phyloP scores from a whole-genome alignment of 92 coral and sea anemone species.

The Micromussa lordhowensis region DNA sequence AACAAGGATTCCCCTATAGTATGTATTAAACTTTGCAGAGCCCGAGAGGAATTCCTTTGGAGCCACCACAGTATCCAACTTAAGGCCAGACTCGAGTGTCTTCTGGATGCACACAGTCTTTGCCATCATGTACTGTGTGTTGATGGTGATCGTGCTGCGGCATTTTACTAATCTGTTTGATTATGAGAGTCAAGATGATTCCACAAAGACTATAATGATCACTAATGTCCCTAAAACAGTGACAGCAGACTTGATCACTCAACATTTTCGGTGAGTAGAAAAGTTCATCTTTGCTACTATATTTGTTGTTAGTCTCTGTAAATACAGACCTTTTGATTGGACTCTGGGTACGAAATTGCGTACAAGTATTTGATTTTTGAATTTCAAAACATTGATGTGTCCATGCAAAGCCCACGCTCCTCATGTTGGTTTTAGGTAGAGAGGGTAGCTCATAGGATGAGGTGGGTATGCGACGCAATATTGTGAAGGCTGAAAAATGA shows the following conservation, averaged over 20 bases:
- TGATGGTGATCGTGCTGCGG: slow-evolving; percentile 79
- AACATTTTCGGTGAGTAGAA: slow-evolving; percentile 85
- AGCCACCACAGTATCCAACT: slow-evolving; percentile 94
- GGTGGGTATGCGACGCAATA: no score
- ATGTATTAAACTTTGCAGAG: slow-evolving; percentile 41
- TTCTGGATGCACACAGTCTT: slow-evolving; percentile 96
- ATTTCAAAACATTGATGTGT: no score
- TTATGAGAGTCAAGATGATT: slow-evolving; percentile 77
- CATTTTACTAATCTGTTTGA: slow-evolving; percentile 86
- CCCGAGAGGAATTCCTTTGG: slow-evolving; percentile 87
- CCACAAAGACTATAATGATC: slow-evolving; percentile 85
- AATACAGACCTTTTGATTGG: no score
- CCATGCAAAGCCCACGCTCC: no score
- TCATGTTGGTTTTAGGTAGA: no score
- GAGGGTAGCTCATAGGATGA: no score
- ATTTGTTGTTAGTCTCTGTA: background rate
- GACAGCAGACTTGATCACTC: slow-evolving; percentile 74
- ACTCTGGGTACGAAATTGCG: no score
- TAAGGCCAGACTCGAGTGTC: slow-evolving; percentile 74
- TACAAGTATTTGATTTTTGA: no score
- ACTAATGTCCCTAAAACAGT: slow-evolving; percentile 91
- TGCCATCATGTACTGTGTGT: slow-evolving; percentile 81
- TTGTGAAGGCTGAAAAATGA: no score
- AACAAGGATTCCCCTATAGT: no score
- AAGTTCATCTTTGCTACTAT: no score